Evolutionary conservation across 2,797 vertebrate species (phyloP).

Genomic region (Antrozous pallidus): DNA sequence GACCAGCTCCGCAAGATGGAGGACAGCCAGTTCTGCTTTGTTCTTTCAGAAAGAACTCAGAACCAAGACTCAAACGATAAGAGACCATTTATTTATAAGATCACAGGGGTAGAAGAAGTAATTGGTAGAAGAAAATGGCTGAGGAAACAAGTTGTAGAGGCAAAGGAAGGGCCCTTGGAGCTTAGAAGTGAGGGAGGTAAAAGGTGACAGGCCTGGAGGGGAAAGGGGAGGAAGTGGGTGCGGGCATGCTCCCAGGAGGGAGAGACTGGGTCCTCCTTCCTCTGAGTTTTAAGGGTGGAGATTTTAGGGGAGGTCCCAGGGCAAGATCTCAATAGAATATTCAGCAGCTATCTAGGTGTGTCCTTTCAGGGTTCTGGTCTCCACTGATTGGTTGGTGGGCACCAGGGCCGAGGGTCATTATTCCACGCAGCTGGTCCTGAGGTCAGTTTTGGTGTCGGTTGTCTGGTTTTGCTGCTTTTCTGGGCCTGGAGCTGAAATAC

Average conservation of each 20-base stretch:
- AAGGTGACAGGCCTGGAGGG: background rate
- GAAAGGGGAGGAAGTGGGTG: background rate
- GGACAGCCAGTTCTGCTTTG: too few relatives aligned
- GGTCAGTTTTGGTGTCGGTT: background rate
- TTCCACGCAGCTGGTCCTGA: background rate
- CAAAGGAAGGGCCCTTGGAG: background rate
- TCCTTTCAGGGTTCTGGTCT: background rate
- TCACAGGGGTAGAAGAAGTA: background rate
- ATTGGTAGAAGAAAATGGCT: background rate
- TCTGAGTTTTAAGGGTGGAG: background rate
- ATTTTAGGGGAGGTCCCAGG: background rate
- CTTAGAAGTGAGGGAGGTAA: background rate
- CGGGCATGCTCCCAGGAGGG: background rate
- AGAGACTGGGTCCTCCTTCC: background rate
- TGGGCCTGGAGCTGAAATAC: background rate
- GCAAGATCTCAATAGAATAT: background rate
- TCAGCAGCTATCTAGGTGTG: background rate
- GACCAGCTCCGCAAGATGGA: too few relatives aligned
- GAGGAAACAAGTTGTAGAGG: background rate
- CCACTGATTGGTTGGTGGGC: background rate
- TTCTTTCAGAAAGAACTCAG: background rate
- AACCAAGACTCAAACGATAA: background rate
- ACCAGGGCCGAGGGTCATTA: background rate
- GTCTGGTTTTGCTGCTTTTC: background rate
- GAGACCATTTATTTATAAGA: background rate